phyloP scores from a whole-genome alignment of 2,888 invertebrate genomes.

The Eupelmus urozonus region DNA sequence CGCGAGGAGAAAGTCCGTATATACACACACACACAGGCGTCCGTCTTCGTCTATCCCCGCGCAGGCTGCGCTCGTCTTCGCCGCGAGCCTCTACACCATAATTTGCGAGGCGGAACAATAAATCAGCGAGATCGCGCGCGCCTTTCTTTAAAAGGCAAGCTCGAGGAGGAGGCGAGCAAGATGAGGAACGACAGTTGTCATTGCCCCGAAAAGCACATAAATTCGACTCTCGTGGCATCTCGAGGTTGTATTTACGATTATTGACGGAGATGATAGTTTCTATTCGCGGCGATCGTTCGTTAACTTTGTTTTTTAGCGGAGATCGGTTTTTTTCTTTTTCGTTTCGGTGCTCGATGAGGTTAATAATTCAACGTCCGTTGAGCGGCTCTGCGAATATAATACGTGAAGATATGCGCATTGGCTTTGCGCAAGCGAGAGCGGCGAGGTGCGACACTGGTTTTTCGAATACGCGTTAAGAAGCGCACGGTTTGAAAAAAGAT shows the following conservation, averaged over 20 bases:
- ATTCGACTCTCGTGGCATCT: slow-evolving; percentile 32
- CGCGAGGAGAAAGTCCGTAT: slow-evolving; percentile 7
- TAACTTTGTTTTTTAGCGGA: slow-evolving; percentile 37
- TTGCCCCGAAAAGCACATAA: slow-evolving; percentile 48
- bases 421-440: slow-evolving; percentile 10
- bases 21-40: too few species aligned
- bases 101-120: slow-evolving; percentile 58
- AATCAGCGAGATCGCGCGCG: slow-evolving; percentile 55
- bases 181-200: slow-evolving; percentile 56
- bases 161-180: slow-evolving; percentile 7
- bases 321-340: slow-evolving; percentile 7
- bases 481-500: background rate
- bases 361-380: slow-evolving; percentile 41
- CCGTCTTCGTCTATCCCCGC: slow-evolving; percentile 2
- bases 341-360: slow-evolving; percentile 10
- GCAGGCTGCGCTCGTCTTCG: background rate
- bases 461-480: slow-evolving; percentile 1
- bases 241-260: slow-evolving; percentile 53
- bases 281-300: slow-evolving; percentile 50
- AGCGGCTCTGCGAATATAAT: slow-evolving; percentile 29
- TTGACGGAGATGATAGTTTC: slow-evolving; percentile 44
- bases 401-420: background rate
- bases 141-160: slow-evolving; percentile 3
- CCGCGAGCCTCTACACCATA: slow-evolving; percentile 43
- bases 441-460: slow-evolving; percentile 25